Conservation (phyloP, 2,888 invertebrate genomes). For the Tubulanus polymorphus region DNA sequence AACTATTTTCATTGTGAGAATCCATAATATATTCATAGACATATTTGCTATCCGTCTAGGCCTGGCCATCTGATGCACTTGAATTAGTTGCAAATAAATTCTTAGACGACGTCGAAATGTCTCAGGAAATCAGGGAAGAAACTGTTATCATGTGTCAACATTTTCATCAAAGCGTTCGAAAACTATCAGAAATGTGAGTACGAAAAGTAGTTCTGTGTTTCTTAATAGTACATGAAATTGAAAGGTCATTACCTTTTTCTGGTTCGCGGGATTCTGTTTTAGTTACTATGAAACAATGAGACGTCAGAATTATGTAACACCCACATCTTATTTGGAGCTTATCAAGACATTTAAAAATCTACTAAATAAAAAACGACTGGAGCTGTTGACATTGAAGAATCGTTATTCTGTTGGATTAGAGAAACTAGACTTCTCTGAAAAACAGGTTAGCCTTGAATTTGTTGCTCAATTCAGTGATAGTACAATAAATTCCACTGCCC, state of each 20-base stretch:
- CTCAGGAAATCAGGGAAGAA: constrained; percentile 38
- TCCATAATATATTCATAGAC: neutral
- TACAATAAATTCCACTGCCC: too few species aligned
- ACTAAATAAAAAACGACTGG: constrained; percentile 46
- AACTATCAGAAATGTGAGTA: constrained; percentile 43
- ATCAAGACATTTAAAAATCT: constrained; percentile 52
- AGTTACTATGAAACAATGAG: constrained; percentile 48
- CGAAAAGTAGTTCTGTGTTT: neutral
- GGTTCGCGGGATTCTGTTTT: neutral
- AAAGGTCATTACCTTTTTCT: neutral
- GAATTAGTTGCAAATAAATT: constrained; percentile 51
- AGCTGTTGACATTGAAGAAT: constrained; percentile 52
- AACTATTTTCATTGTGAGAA: too few species aligned
- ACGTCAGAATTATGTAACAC: constrained; percentile 49
- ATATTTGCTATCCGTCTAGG: constrained; percentile 51
- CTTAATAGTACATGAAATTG: neutral
- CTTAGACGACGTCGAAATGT: constrained; percentile 52
- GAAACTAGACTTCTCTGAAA: constrained; percentile 50
- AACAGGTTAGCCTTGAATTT: constrained; percentile 38
- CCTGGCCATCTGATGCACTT: constrained; percentile 53
- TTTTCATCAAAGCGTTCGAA: constrained; percentile 48
- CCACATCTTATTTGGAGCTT: constrained; percentile 51
- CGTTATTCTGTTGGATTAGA: constrained; percentile 62
- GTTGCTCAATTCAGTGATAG: neutral
- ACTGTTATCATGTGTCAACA: constrained; percentile 52